Percentiles rank a stretch among this genome's conserved stretches.
Evolutionary conservation across 2,797 vertebrate species (phyloP).

Genomic region (Masticophis lateralis): DNA sequence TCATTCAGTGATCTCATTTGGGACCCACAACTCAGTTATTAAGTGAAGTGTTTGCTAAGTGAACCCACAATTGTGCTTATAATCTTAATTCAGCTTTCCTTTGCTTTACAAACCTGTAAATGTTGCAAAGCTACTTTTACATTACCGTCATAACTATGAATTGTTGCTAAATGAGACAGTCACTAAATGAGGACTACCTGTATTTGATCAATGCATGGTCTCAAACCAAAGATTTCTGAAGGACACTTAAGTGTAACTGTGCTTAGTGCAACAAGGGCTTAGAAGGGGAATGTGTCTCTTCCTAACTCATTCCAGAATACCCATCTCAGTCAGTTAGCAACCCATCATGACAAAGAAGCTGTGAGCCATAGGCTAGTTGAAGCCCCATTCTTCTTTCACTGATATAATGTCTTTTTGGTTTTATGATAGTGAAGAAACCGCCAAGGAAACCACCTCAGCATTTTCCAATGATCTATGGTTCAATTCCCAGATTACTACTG

Average conservation of each 20-base stretch:
- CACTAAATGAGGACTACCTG: not conserved
- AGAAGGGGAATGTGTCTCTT: not conserved
- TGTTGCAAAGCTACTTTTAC: not conserved
- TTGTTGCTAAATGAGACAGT: not conserved
- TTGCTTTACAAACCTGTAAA: not conserved
- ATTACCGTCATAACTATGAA: not conserved
- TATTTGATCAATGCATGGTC: not conserved
- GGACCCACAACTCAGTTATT: not conserved
- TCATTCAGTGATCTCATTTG: not conserved
- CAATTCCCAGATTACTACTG: accelerated
- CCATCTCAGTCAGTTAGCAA: not conserved
- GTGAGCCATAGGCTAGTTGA: not conserved
- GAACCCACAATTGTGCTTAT: not conserved
- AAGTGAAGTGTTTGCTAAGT: not conserved
- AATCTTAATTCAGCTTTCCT: not conserved
- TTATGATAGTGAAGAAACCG: not conserved
- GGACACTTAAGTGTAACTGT: not conserved
- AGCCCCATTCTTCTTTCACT: not conserved
- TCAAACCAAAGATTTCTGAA: not conserved
- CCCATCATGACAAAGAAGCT: not conserved
- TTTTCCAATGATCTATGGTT: not conserved
- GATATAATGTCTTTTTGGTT: not conserved
- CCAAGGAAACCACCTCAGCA: not conserved
- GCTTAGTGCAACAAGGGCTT: not conserved
- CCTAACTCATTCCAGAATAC: not conserved